Base-by-base conservation (phyloP, 2,113 vertebrate genomes). In the Larimichthys crocea region DNA sequence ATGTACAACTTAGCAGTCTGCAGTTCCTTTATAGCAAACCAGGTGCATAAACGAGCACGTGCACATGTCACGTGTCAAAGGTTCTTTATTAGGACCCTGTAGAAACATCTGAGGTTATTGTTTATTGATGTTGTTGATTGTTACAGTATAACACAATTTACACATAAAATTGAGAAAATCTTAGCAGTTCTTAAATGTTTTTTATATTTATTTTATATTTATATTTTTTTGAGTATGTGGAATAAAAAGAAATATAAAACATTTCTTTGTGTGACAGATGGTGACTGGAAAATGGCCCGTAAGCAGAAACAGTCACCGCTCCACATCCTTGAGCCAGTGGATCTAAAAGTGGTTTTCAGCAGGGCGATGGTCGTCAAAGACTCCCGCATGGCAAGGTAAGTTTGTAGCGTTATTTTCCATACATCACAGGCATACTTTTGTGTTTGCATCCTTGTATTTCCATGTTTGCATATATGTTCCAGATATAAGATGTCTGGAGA, bases 301-400 rank as follows among this genome's bases (percentile, higher is more conserved):
- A 96, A 95, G 66, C 93, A 96, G 73, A 97, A 90, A 74, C 86
- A 76, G 11, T 99, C 98, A 5, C 67, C 94, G 5, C 96, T 97
- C 15, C 98, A 99, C 91, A 96, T 99, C 85, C 94, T 99, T 76
- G 95, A 97, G 85, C 98, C 98, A 1, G 95, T 99, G 86, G 97
- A 99, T 88, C 93, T 99, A 53, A 97, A 94, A 46, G 92, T 99
- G 85, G 95, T 97, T 79, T 95, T 99, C 68, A 97, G 96, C 84
- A 96, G 98, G 79, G 97, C 98, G 40, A 97, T 99, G 96, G 97
- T 99, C 66, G 96, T 97, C 77, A 97, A 96, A 74, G 98, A 99
- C 93, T 90, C 96, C 42, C 96, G 96, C 89, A 99, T 99, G 98
- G 96, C 98, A 22, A 99, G 96, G 98, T 99, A 95, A 70, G 95